Evolutionary conservation across 2,113 vertebrate species (phyloP).

Genomic region (Callaeas wilsoni): DNA sequence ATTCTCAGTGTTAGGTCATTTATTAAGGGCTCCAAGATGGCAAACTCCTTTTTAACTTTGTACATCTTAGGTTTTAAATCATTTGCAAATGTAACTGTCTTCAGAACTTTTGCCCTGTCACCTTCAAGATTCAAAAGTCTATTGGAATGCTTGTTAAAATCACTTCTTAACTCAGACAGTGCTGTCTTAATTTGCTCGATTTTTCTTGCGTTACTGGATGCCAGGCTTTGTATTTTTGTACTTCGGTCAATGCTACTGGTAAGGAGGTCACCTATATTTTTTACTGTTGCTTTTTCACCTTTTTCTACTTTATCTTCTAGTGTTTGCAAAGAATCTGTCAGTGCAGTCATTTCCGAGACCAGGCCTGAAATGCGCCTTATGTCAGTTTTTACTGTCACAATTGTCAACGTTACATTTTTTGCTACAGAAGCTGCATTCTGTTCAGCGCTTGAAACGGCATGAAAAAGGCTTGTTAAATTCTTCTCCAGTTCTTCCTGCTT

Average conservation of each 20-base stretch:
- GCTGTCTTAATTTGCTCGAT: slow-evolving; percentile 70
- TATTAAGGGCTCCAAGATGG: slow-evolving; percentile 79
- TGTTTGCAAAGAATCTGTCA: slow-evolving; percentile 74
- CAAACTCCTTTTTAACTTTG: slow-evolving; percentile 82
- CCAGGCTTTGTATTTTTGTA: slow-evolving; percentile 69
- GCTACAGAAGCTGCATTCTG: slow-evolving; percentile 72
- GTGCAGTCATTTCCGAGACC: slow-evolving; percentile 74
- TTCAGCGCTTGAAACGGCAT: slow-evolving; percentile 74
- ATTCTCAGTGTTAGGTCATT: slow-evolving; percentile 85
- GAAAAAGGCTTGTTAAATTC: slow-evolving; percentile 74
- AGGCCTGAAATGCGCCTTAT: slow-evolving; percentile 89
- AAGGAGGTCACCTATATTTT: slow-evolving; percentile 84
- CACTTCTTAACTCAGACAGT: slow-evolving; percentile 72
- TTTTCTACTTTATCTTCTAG: slow-evolving; percentile 79
- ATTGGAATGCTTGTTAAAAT: slow-evolving; percentile 69
- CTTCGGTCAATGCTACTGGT: slow-evolving; percentile 85
- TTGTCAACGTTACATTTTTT: slow-evolving; percentile 73
- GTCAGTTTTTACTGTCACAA: slow-evolving; percentile 85
- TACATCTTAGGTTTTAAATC: slow-evolving; percentile 90
- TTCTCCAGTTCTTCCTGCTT: slow-evolving; percentile 71
- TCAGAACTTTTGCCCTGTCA: slow-evolving; percentile 82
- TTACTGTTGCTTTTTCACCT: slow-evolving; percentile 78
- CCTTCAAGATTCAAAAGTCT: slow-evolving; percentile 83
- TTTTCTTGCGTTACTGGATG: slow-evolving; percentile 77
- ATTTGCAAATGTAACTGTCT: slow-evolving; percentile 82